phyloP scores from a whole-genome alignment of 2,797 vertebrate species.

The Oceanodroma leucorhoa region DNA sequence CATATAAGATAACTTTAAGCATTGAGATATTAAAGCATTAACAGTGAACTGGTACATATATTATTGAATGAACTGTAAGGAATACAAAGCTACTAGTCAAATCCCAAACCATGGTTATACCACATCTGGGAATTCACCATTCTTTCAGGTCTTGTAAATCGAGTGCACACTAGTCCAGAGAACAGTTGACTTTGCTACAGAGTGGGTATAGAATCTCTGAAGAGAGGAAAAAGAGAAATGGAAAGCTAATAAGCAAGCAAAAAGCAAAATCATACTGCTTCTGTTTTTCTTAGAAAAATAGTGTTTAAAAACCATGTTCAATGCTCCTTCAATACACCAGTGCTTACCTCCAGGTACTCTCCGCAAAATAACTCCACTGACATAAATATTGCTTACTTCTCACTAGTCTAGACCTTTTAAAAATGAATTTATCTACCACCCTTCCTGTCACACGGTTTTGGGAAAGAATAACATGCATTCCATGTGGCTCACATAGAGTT shows the following conservation, averaged over 20 bases:
- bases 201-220: neutral
- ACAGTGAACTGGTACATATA: neutral
- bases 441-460: neutral
- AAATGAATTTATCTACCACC: neutral
- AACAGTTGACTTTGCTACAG: neutral
- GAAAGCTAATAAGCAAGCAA: neutral
- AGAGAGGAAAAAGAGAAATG: neutral
- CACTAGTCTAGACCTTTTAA: neutral
- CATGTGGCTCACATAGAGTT: neutral
- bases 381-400: neutral
- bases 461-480: neutral
- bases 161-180: neutral
- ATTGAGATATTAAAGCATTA: neutral
- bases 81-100: neutral
- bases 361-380: slow-evolving; percentile 10
- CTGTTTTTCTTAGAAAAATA: slow-evolving; percentile 36
- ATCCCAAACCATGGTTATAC: neutral
- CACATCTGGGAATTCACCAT: neutral
- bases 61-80: neutral
- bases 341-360: neutral
- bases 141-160: neutral
- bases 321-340: neutral
- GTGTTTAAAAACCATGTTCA: slow-evolving; percentile 8
- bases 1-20: neutral
- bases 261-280: neutral